Conservation (phyloP, 2,888 invertebrate species). For the Theristus sp. region DNA sequence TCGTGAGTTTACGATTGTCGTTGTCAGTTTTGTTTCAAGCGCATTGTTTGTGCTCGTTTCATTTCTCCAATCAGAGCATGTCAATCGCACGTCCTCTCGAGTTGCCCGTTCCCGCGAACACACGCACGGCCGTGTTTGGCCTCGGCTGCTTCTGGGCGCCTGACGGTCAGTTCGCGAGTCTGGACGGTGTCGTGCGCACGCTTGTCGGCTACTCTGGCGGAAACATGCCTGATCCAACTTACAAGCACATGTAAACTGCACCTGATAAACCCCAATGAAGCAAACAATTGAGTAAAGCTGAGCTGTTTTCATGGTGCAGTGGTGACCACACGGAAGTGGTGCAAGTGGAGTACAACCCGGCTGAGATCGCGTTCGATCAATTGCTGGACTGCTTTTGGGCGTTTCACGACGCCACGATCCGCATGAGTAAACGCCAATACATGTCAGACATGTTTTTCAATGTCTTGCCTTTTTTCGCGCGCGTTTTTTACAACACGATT, state of each 20-base stretch:
- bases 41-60: too few relatives aligned
- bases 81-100: too few relatives aligned
- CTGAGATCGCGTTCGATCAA: conserved; percentile 49
- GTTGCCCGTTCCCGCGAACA: neutral
- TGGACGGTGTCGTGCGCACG: conserved; percentile 53
- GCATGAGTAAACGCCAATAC: conserved; percentile 51
- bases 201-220: conserved; percentile 79
- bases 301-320: conserved; percentile 41
- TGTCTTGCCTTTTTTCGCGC: too few relatives aligned
- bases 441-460: too few relatives aligned
- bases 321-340: conserved; percentile 85
- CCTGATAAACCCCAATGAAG: too few relatives aligned
- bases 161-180: neutral
- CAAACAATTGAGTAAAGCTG: too few relatives aligned
- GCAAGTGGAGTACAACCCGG: conserved; percentile 69
- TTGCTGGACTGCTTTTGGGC: conserved; percentile 68
- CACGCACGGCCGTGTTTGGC: neutral
- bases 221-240: conserved; percentile 53
- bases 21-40: too few relatives aligned
- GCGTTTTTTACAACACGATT: too few relatives aligned
- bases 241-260: conserved; percentile 61
- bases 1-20: too few relatives aligned
- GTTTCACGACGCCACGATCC: conserved; percentile 64
- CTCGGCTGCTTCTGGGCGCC: neutral
- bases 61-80: too few relatives aligned